A percentile compares a stretch with the other conserved stretches of the same genome.
These are phyloP conservation scores for Sclerurus mexicanus DNA, from an alignment of 2,113 vertebrate genomes.

Conservation along the genomic window DNA sequence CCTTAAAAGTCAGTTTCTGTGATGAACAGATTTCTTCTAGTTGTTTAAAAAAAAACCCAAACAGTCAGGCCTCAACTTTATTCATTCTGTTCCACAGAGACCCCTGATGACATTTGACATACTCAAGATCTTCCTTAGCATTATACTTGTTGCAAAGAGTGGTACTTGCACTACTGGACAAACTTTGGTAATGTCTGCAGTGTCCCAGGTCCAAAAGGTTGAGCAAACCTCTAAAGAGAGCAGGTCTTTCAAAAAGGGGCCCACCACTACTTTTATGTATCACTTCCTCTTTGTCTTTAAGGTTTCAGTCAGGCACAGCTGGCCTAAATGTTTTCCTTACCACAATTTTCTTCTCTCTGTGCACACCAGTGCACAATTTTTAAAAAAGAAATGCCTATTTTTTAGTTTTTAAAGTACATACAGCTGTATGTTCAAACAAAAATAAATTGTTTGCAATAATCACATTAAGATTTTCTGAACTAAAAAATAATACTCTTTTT, in stretches of 20 bases:
- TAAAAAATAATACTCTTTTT: background rate
- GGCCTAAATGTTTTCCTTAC: background rate
- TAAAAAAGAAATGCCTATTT: rapidly evolving
- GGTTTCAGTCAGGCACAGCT: background rate
- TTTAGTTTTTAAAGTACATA: background rate
- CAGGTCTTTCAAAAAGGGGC: background rate
- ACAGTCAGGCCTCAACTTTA: background rate
- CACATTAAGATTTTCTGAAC: background rate
- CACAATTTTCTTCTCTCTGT: no score
- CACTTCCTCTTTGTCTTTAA: background rate
- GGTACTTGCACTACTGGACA: background rate
- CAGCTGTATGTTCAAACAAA: background rate
- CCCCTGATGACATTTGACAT: background rate
- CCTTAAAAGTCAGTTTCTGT: background rate
- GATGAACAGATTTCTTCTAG: background rate
- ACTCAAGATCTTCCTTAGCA: background rate
- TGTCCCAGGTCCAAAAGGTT: background rate
- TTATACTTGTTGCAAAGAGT: background rate
- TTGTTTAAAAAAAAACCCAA: background rate
- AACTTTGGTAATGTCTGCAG: background rate
- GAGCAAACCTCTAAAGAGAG: background rate
- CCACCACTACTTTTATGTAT: background rate
- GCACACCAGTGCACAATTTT: background rate
- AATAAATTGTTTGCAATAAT: background rate
- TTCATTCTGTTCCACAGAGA: background rate